Conservation (phyloP, 2,888 invertebrate genomes). For the Machimus rusticus region DNA sequence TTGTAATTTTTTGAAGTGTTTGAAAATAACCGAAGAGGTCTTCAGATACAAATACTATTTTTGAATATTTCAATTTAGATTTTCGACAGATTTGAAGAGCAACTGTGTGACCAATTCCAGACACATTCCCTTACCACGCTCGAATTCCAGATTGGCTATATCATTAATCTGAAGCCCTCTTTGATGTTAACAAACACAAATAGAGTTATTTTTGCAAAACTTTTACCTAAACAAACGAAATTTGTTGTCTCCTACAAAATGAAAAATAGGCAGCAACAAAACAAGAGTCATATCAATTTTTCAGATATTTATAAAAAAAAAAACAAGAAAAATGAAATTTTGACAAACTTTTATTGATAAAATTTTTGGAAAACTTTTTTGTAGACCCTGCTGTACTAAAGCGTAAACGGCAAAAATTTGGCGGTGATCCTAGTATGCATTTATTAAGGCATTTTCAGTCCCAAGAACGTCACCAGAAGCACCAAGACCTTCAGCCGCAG, state of each 20-base stretch:
- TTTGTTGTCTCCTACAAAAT: background rate
- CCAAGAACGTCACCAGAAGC: slow-evolving; percentile 52
- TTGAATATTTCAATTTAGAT: slow-evolving; percentile 7
- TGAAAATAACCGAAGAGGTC: background rate
- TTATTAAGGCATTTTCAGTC: slow-evolving; percentile 56
- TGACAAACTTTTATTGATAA: slow-evolving; percentile 9
- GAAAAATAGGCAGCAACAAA: background rate
- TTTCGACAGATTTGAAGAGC: background rate
- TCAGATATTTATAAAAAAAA: background rate
- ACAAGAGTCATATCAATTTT: slow-evolving; percentile 15
- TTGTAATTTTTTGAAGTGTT: slow-evolving; percentile 17
- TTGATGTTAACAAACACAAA: background rate
- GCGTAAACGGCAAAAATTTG: slow-evolving; percentile 62
- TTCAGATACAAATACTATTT: background rate
- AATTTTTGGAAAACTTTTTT: slow-evolving; percentile 56
- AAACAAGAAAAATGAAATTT: slow-evolving; percentile 27
- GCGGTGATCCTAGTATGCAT: slow-evolving; percentile 61
- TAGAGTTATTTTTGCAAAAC: background rate
- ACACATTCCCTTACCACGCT: background rate
- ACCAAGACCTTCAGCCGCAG: slow-evolving; percentile 52
- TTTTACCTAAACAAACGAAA: background rate
- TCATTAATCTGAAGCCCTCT: background rate
- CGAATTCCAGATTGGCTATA: background rate
- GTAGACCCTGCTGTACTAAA: slow-evolving; percentile 69
- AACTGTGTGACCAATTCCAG: background rate